Evolutionary conservation across 35 echinoderm and acorn worm species (phyloP).

Genomic region (Ptychodera flava): DNA sequence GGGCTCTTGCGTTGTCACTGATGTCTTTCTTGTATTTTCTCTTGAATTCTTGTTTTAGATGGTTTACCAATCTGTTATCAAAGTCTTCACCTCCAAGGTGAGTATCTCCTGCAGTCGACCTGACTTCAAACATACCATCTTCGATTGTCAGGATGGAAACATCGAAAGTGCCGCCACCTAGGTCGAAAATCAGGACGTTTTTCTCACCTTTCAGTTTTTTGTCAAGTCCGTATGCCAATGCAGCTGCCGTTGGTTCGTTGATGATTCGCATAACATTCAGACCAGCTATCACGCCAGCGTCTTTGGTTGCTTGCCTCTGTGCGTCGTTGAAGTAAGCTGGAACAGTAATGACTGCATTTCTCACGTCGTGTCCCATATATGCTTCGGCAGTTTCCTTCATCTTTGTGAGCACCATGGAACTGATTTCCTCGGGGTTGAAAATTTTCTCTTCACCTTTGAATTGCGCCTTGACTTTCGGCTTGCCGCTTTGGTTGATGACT

Average conservation of each 20-base stretch:
- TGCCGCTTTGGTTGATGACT: slow-evolving; percentile 53
- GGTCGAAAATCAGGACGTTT: slow-evolving; percentile 75
- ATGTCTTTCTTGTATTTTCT: slow-evolving; percentile 65
- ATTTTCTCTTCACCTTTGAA: slow-evolving; percentile 77
- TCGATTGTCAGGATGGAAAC: slow-evolving; percentile 56
- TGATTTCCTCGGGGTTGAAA: slow-evolving; percentile 73
- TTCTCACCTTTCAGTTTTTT: slow-evolving; percentile 70
- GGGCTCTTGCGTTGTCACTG: slow-evolving; percentile 29
- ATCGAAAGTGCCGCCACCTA: slow-evolving; percentile 73
- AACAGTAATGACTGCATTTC: slow-evolving; percentile 76
- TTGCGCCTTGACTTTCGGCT: slow-evolving; percentile 57
- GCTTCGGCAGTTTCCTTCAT: slow-evolving; percentile 80
- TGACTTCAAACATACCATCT: slow-evolving; percentile 38
- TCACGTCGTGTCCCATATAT: slow-evolving; percentile 51
- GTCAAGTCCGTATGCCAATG: slow-evolving; percentile 80
- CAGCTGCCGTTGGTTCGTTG: slow-evolving; percentile 93
- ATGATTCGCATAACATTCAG: slow-evolving; percentile 87
- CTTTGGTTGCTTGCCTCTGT: slow-evolving; percentile 86
- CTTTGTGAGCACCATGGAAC: slow-evolving; percentile 78
- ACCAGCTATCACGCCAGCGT: slow-evolving; percentile 85
- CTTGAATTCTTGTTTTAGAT: slow-evolving; percentile 55
- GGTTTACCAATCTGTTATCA: slow-evolving; percentile 45
- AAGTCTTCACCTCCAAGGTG: slow-evolving; percentile 67
- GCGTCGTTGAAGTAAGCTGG: slow-evolving; percentile 94
- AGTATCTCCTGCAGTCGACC: slow-evolving; percentile 61